Conservation (phyloP, 2,113 vertebrate species). For the Pachyramphus minor region DNA sequence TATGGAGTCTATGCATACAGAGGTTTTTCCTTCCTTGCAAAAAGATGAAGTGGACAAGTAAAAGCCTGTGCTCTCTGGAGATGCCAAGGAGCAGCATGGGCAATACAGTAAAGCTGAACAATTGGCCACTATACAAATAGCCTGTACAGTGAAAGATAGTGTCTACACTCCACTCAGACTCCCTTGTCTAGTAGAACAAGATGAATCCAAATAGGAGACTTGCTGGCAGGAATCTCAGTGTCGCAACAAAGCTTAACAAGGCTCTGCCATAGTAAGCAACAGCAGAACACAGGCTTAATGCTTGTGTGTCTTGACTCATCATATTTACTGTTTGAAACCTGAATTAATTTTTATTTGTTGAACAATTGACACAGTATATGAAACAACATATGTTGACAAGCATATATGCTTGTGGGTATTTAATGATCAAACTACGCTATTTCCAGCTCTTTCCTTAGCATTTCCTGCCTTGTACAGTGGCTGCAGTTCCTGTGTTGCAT, state of each 20-base stretch:
- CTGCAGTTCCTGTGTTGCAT: background rate
- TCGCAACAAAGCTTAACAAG: fast-evolving
- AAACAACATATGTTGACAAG: background rate
- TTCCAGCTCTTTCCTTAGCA: background rate
- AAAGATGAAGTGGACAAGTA: background rate
- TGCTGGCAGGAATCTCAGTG: background rate
- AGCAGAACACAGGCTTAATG: background rate
- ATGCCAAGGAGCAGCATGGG: background rate
- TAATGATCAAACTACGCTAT: background rate
- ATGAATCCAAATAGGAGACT: background rate
- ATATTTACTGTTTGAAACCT: background rate
- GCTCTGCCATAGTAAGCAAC: background rate
- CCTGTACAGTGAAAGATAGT: background rate
- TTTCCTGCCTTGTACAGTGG: background rate
- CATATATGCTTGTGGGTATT: background rate
- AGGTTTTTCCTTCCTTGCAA: background rate
- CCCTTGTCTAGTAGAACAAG: background rate
- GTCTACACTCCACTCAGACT: background rate
- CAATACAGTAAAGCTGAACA: background rate
- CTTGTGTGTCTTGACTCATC: background rate
- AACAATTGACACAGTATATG: background rate
- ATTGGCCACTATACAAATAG: background rate
- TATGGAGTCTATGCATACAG: background rate
- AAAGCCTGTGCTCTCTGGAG: background rate
- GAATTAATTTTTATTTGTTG: background rate